phyloP scores from a whole-genome alignment of 2,797 vertebrate genomes.

The Dallia pectoralis region DNA sequence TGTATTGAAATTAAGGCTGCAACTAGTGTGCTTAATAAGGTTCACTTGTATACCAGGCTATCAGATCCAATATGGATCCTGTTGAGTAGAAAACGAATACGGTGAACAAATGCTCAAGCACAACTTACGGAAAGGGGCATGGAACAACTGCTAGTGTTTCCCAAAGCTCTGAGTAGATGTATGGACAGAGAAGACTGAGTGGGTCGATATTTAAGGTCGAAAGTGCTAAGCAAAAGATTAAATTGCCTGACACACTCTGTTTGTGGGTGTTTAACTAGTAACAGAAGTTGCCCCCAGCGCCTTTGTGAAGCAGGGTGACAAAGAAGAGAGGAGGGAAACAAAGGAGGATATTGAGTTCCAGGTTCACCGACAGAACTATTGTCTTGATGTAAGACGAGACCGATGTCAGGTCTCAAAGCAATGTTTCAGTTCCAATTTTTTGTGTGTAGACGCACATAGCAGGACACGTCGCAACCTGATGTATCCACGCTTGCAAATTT shows the following conservation, averaged over 20 bases:
- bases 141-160: neutral
- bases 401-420: slow-evolving; percentile 50
- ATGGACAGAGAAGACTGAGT: too few species aligned
- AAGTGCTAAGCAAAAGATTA: slow-evolving; percentile 42
- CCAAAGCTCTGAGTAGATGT: slow-evolving; percentile 29
- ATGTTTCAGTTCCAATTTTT: slow-evolving; percentile 56
- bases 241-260: slow-evolving; percentile 56
- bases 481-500: too few species aligned
- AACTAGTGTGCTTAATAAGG: neutral
- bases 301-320: slow-evolving; percentile 58
- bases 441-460: neutral
- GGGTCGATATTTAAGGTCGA: slow-evolving; percentile 29
- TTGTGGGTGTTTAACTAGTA: slow-evolving; percentile 61
- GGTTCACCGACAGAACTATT: slow-evolving; percentile 28
- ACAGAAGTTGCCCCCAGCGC: slow-evolving; percentile 58
- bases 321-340: slow-evolving; percentile 51
- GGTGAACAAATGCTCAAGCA: neutral
- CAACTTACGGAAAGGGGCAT: neutral
- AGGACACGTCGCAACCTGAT: too few species aligned
- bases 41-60: neutral
- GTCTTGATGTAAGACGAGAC: slow-evolving; percentile 54
- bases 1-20: neutral
- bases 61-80: neutral
- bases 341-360: slow-evolving; percentile 58
- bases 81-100: neutral